phyloP scores from a whole-genome alignment of 2,113 vertebrate species.

The Gymnobelideus leadbeateri region DNA sequence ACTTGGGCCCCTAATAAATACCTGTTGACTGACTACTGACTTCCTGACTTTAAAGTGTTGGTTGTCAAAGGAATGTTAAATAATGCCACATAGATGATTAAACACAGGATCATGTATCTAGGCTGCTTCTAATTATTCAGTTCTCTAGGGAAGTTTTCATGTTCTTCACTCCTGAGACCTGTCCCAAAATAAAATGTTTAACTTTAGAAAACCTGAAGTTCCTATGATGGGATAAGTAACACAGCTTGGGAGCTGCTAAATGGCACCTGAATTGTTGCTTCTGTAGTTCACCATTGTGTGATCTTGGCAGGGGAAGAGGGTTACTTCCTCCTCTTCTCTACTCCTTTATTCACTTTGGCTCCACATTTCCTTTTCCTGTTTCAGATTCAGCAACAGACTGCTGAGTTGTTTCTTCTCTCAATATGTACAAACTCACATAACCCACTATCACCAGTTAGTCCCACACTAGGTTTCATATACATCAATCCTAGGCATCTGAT shows the following conservation, averaged over 20 bases:
- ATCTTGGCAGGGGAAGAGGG: not conserved
- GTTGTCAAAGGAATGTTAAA: slow-evolving; percentile 67
- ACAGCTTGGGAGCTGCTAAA: not conserved
- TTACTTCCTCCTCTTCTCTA: not conserved
- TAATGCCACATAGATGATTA: slow-evolving; percentile 11
- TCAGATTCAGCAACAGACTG: not conserved
- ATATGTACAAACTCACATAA: not conserved
- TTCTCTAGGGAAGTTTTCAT: slow-evolving; percentile 25
- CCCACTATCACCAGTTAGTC: not conserved
- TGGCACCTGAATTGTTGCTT: not conserved
- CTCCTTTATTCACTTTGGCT: not conserved
- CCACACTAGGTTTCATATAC: not conserved
- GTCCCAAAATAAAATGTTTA: slow-evolving; percentile 34
- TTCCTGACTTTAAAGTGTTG: slow-evolving; percentile 58
- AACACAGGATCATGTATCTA: slow-evolving; percentile 13
- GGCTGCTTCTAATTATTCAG: slow-evolving; percentile 62
- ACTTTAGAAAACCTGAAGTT: slow-evolving; percentile 35
- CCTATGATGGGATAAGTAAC: not conserved
- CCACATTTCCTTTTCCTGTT: not conserved
- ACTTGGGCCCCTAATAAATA: not conserved
- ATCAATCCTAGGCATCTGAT: not conserved
- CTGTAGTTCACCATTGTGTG: not conserved
- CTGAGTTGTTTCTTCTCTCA: not conserved
- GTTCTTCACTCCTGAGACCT: slow-evolving; percentile 47
- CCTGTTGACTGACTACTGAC: not conserved